Evolutionary conservation across 2,888 invertebrate genomes (phyloP).

Genomic region (Rambutsinella grinnellia): DNA sequence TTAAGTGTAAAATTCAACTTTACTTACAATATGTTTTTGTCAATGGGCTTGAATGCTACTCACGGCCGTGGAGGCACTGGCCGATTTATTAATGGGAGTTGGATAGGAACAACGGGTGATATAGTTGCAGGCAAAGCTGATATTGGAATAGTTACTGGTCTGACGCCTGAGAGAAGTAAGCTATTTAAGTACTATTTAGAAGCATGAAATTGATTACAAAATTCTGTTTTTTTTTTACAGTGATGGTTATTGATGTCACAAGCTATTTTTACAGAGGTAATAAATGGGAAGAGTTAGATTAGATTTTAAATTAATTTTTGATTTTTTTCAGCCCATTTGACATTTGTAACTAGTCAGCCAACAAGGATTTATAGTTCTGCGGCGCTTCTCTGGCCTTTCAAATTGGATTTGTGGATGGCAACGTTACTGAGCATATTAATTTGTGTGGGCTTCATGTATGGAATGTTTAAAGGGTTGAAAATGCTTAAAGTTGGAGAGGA

Average conservation of each 20-base stretch:
- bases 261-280: constrained; percentile 40
- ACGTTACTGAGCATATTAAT: constrained; percentile 24
- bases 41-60: constrained; percentile 37
- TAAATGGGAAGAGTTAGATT: not conserved
- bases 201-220: not conserved
- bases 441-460: constrained; percentile 25
- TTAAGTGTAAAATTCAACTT: constrained; percentile 63
- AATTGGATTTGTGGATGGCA: constrained; percentile 34
- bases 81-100: not conserved
- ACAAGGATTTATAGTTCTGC: constrained; percentile 35
- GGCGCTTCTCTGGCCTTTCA: constrained; percentile 54
- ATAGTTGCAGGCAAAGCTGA: not conserved
- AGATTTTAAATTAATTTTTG: not conserved
- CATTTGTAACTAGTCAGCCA: constrained; percentile 54
- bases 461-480: constrained; percentile 30
- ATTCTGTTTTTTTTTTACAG: not conserved
- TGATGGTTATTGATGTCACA: constrained; percentile 43
- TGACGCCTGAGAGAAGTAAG: constrained; percentile 51
- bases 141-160: constrained; percentile 15
- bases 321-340: constrained; percentile 43
- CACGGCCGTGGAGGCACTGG: constrained; percentile 53
- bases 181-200: not conserved
- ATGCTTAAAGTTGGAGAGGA: constrained; percentile 12
- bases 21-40: constrained; percentile 52
- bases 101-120: not conserved